Evolutionary conservation across 1,140 invertebrate species (phyloP).

Genomic region (Saccostrea glomerata): DNA sequence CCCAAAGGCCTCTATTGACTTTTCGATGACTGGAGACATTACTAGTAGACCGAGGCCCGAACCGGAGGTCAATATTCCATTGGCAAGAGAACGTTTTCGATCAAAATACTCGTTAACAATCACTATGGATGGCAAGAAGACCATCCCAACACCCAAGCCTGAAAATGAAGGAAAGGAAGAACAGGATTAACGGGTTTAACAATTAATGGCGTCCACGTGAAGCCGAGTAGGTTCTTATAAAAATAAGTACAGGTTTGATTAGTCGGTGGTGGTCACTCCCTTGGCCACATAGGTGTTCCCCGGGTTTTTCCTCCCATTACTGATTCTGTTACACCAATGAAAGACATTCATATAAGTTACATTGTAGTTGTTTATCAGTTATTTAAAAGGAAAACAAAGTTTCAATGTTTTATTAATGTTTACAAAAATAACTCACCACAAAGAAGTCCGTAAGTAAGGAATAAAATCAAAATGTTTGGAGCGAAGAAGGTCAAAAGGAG

Average conservation of each 20-base stretch:
- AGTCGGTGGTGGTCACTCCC: no score
- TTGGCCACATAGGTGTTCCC: no score
- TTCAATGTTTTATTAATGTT: no score
- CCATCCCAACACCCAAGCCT: conserved; percentile 90
- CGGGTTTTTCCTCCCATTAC: no score
- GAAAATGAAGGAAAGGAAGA: not conserved
- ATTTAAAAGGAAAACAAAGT: no score
- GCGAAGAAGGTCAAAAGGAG: conserved; percentile 45
- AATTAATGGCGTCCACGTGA: no score
- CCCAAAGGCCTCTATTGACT: conserved; percentile 83
- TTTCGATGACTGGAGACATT: conserved; percentile 83
- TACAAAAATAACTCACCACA: conserved; percentile 41
- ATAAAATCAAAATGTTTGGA: conserved; percentile 40
- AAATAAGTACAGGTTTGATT: no score
- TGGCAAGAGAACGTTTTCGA: conserved; percentile 95
- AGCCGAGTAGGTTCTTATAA: no score
- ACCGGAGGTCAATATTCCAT: conserved; percentile 97
- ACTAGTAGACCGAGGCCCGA: conserved; percentile 92
- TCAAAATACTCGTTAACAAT: conserved; percentile 99
- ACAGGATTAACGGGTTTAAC: not conserved
- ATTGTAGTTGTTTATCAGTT: no score
- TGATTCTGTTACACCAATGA: no score
- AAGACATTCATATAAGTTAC: no score
- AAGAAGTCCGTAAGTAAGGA: conserved; percentile 44
- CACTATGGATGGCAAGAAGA: conserved; percentile 97